Percentiles rank a stretch among this genome's conserved stretches.
Evolutionary conservation across 2,113 vertebrate genomes (phyloP).

Genomic region (Azemiops feae): DNA sequence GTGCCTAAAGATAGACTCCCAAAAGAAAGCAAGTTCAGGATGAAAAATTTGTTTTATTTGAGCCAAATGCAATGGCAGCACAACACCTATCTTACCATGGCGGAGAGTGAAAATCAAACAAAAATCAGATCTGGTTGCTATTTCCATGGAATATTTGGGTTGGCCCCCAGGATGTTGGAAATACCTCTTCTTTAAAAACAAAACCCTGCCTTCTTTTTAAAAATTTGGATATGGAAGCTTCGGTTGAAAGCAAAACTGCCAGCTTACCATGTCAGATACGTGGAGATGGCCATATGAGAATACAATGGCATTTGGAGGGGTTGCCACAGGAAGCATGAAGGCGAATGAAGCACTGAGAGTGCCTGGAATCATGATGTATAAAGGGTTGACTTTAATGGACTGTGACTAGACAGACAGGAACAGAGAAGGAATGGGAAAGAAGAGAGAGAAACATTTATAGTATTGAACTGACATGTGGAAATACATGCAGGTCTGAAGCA

Average conservation of each 20-base stretch:
- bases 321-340: slow-evolving; percentile 96
- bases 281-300: slow-evolving; percentile 90
- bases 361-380: slow-evolving; percentile 93
- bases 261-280: slow-evolving; percentile 92
- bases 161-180: neutral
- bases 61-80: neutral
- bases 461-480: neutral
- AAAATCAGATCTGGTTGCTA: neutral
- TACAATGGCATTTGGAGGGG: slow-evolving; percentile 93
- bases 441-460: neutral
- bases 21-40: neutral
- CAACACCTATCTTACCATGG: neutral
- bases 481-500: neutral
- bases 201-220: neutral
- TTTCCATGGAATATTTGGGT: neutral
- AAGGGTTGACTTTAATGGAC: slow-evolving; percentile 86
- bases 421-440: neutral
- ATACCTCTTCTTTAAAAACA: neutral
- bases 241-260: neutral
- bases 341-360: slow-evolving; percentile 93
- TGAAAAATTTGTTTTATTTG: neutral
- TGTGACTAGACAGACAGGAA: slow-evolving; percentile 76
- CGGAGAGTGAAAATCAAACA: neutral
- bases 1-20: neutral
- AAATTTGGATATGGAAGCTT: neutral